Evolutionary conservation across 2,113 vertebrate genomes (phyloP), one percentile per base, ranked within the genome.

Genomic region (Cheilinus undulatus): DNA sequence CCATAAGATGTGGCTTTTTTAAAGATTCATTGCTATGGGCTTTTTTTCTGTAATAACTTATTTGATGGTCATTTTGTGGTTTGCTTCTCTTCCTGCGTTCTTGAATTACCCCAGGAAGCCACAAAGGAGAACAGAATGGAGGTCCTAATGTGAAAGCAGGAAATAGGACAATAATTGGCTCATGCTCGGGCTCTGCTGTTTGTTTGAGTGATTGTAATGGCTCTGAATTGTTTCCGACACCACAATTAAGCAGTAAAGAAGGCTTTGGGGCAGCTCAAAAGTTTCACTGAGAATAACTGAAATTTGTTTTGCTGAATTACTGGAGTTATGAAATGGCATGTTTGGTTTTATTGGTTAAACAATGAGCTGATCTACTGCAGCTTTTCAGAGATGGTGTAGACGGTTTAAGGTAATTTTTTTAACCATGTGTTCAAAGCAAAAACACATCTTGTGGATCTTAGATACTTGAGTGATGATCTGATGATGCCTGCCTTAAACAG

Each of bases 161-260:
- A 64, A 76, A 70, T 52, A 54, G 59, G 36, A 22, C 30, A 5
- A 22, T 85, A 73, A 87, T 87, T 80, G 75, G 58, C 65, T 62
- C 60, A 8, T 45, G 62, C 54, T n/a, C 58, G 23, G 38, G 24
- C 64, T 36, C 32, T 45, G 75, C 46, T 72, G 78, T 85, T 84
- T 76, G 28, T 73, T 51, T 85, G 84, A 90, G 15, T 52, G 66
- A 86, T 77, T 79, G 22, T 85, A 80, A 86, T 85, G 3, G 80
- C 74, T 66, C 20, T 11, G 42, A 83, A 90, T 83, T 52, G 63
- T 76, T 59, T 65, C n/a, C 27, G 62, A 11, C 58, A 54, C 42
- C 75, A 46, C 49, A 57, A 80, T 80, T 80, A 78, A 68, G 61
- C 73, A 62, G 65, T 82, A 83, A 77, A 69, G 56, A 75, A 69